These are phyloP conservation scores for Orbicella faveolata DNA, from an alignment of 64 coral and sea anemone genomes.

Conservation along the genomic window DNA sequence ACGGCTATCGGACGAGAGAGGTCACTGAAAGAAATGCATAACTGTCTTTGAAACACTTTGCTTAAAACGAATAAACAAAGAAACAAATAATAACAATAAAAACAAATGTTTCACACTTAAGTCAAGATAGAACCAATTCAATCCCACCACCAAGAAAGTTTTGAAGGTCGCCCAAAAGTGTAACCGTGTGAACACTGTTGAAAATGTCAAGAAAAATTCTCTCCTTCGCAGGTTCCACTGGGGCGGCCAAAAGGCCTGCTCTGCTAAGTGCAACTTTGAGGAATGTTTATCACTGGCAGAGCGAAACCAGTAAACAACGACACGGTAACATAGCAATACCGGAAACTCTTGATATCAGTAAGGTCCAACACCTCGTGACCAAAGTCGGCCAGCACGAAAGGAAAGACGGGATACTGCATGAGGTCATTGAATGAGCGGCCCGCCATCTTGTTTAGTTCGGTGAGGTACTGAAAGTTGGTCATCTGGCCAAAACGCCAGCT, in stretches of 20 bases:
- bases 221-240: too few relatives aligned
- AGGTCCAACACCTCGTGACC: conserved; percentile 80
- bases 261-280: too few relatives aligned
- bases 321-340: conserved; percentile 34
- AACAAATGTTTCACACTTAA: too few relatives aligned
- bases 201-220: too few relatives aligned
- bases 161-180: too few relatives aligned
- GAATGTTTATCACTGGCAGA: not conserved
- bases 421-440: conserved; percentile 96
- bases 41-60: not conserved
- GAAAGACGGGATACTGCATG: conserved; percentile 99
- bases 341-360: conserved; percentile 56
- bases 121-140: too few relatives aligned
- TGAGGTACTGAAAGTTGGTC: conserved; percentile 93
- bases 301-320: not conserved
- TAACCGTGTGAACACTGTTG: too few relatives aligned
- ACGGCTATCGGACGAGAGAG: conserved; percentile 93
- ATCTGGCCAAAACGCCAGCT: conserved; percentile 83
- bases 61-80: not conserved
- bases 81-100: too few relatives aligned
- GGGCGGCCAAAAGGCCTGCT: too few relatives aligned
- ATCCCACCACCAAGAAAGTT: too few relatives aligned
- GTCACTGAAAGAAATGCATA: conserved; percentile 47
- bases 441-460: conserved; percentile 92
- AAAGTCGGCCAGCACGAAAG: conserved; percentile 89